phyloP scores from a whole-genome alignment of 2,888 invertebrate species.

The Caenorhabditis doughertyi region DNA sequence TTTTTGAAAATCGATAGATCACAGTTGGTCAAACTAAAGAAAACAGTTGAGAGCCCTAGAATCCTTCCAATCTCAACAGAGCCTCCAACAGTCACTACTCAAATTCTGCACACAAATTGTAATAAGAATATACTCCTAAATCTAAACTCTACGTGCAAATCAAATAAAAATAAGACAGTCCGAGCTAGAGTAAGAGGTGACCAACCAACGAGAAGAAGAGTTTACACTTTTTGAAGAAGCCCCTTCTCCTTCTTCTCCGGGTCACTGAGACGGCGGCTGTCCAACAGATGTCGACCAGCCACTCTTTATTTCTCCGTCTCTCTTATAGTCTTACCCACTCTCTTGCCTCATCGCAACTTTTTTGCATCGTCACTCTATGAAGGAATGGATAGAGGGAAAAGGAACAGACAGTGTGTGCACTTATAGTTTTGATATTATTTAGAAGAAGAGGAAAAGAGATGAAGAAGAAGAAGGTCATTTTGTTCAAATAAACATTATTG shows the following conservation, averaged over 20 bases:
- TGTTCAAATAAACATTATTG: slow-evolving; percentile 25
- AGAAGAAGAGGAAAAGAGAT: background rate
- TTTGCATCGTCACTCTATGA: background rate
- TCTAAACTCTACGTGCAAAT: slow-evolving; percentile 29
- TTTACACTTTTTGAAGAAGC: slow-evolving; percentile 49
- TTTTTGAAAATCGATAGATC: too few relatives aligned
- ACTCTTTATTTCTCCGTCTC: slow-evolving; percentile 20
- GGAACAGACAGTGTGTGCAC: slow-evolving; percentile 19
- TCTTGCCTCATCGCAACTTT: slow-evolving; percentile 19
- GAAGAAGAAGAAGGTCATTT: slow-evolving; percentile 14
- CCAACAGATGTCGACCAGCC: slow-evolving; percentile 49
- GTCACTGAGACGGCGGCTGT: slow-evolving; percentile 49
- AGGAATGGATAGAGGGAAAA: background rate
- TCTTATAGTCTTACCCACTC: slow-evolving; percentile 5
- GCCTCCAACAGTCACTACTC: too few relatives aligned
- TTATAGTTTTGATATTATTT: slow-evolving; percentile 21
- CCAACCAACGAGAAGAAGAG: background rate
- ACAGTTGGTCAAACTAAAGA: too few relatives aligned
- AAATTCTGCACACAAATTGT: too few relatives aligned
- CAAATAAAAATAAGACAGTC: slow-evolving; percentile 13
- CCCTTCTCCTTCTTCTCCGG: slow-evolving; percentile 2
- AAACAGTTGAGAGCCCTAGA: too few relatives aligned
- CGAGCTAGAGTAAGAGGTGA: slow-evolving; percentile 12
- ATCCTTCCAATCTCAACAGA: too few relatives aligned
- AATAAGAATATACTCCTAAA: background rate